These are phyloP conservation scores for Batillaria attramentaria DNA, from an alignment of 1,140 invertebrate genomes.

Conservation along the genomic window DNA sequence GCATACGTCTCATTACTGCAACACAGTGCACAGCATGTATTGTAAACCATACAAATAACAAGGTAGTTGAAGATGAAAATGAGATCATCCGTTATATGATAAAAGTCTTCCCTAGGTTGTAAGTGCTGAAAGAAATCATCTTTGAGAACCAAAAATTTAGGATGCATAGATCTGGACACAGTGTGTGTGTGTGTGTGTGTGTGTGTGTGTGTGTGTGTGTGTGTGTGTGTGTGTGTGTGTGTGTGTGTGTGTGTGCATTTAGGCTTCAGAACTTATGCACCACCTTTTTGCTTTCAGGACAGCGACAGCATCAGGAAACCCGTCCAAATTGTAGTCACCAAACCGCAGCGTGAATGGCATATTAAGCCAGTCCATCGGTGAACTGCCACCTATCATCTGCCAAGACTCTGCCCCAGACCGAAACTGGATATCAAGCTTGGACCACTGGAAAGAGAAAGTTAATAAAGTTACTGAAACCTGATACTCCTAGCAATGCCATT, in stretches of 20 bases:
- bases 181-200: no score
- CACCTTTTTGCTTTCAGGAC: constrained; percentile 75
- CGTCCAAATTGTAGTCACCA: constrained; percentile 97
- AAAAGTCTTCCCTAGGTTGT: no score
- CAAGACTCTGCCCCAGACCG: not conserved
- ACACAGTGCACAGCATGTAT: not conserved
- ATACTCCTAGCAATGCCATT: no score
- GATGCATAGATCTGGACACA: no score
- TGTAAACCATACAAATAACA: not conserved
- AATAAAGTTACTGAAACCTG: no score
- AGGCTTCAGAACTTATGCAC: constrained; percentile 19
- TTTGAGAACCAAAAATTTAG: no score
- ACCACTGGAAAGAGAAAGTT: constrained; percentile 46
- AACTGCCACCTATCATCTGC: not conserved
- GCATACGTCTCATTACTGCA: constrained; percentile 74
- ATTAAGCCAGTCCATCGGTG: constrained; percentile 7
- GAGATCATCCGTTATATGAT: no score
- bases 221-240: no score
- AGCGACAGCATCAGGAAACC: constrained; percentile 92
- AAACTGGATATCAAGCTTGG: constrained; percentile 50
- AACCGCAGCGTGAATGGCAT: constrained; percentile 76
- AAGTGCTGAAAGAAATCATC: no score
- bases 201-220: no score
- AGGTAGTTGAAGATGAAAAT: no score
- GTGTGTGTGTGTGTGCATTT: no score